A percentile compares a stretch with the other conserved stretches of the same genome.
These are phyloP conservation scores for Pandemis corylana DNA, from an alignment of 2,888 invertebrate species.

Conservation along the genomic window DNA sequence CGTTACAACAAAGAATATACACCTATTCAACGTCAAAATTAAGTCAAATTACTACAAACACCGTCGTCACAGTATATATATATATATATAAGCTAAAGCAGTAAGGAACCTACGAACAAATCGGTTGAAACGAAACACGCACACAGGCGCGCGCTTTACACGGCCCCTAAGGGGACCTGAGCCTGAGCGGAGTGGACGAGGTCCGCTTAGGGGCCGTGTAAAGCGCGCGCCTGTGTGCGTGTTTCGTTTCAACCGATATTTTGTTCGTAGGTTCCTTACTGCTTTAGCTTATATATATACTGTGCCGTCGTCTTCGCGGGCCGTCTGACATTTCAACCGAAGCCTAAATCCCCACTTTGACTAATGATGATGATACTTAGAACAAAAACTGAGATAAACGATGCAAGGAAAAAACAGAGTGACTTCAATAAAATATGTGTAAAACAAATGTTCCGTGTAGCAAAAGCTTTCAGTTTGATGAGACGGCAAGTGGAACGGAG, in stretches of 20 bases:
- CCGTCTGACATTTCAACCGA: neutral
- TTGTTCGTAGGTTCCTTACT: no score
- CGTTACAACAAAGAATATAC: neutral
- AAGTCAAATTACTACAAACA: neutral
- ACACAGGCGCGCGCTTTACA: no score
- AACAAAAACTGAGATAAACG: slow-evolving; percentile 24
- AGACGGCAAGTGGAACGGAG: slow-evolving; percentile 23
- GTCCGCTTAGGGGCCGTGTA: no score
- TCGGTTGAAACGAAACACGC: no score
- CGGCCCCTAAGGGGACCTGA: no score
- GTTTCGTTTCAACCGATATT: no score
- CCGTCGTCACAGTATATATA: no score
- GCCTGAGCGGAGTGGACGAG: no score
- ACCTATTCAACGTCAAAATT: neutral
- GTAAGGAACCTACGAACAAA: no score
- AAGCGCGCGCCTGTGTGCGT: no score
- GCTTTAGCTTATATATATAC: no score
- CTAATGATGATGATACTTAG: slow-evolving; percentile 7
- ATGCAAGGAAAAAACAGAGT: slow-evolving; percentile 12
- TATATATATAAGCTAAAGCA: no score
- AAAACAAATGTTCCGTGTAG: slow-evolving; percentile 19
- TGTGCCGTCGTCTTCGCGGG: neutral
- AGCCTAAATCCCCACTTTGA: neutral
- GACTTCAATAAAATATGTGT: slow-evolving; percentile 25
- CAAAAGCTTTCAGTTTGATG: slow-evolving; percentile 32